Evolutionary conservation across 2,113 vertebrate species (phyloP), one percentile per base, ranked within the genome.

Genomic region (Cryptoleucopteryx plumbea): DNA sequence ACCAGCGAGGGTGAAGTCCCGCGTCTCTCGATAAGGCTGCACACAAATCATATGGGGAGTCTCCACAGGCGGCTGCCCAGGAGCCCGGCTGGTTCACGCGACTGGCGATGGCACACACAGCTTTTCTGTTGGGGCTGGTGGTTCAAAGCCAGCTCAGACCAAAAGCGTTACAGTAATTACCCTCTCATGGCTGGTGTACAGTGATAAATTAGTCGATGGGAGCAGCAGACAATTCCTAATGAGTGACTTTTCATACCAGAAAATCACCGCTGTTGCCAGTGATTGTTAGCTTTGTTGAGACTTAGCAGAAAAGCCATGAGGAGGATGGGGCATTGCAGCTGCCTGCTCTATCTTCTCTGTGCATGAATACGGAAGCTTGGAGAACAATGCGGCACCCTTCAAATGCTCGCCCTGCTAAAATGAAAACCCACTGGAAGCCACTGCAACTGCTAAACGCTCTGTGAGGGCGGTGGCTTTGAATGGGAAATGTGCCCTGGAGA

Each of bases 181-280:
- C 80, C 72, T 95, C 88, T 92, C 90, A 86, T 14, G 79, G 67
- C 88, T 96, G 88, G 80, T 7, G 2, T 73, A 36, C 42, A 71
- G 63, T 40, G 86, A 91, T 82, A 88, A 84, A 91, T 84, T 45
- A 95, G 86, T 52, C 2, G 32, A 71, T 79, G 77, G 88, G 74
- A 93, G 96, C 93, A 93, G 66, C 42, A 95, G 74, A 77, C 82
- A 93, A 87, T 73, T 94, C 84, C 77, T 95, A 86, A 92, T 47
- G 85, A 94, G 66, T 61, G 93, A 95, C 62, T 93, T 85, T 79
- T 93, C 93, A 93, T 66, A 86, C 43, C 92, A 96, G 92, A 93
- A 84, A 93, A 42, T 85, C 86, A 67, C 94, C 0, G 1, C 59
- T 1, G 6, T 34, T 66, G 95, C 92, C 92, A 96, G 68, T 10